phyloP scores from a whole-genome alignment of 2,113 vertebrate genomes.

The Alethe diademata region DNA sequence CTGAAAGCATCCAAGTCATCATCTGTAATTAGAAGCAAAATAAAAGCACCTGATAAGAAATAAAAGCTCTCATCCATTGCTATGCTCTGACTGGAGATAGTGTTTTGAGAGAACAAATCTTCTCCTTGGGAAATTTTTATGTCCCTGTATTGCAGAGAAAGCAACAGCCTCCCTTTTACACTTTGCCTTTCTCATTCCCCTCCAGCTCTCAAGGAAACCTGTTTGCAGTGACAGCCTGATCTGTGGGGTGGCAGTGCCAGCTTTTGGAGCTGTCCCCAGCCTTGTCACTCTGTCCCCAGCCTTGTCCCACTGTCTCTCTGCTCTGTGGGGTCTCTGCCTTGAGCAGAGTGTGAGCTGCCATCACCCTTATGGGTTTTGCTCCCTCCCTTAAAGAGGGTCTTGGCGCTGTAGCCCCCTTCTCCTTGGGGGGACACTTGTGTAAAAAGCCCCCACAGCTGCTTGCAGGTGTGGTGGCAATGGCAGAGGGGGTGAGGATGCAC shows the following conservation, averaged over 20 bases:
- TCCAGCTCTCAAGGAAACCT: neutral
- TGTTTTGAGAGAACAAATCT: neutral
- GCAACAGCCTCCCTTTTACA: neutral
- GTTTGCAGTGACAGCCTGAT: neutral
- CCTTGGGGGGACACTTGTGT: accelerated
- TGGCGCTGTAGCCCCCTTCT: neutral
- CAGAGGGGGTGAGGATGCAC: neutral
- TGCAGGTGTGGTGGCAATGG: neutral
- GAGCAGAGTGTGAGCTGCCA: neutral
- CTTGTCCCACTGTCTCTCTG: neutral
- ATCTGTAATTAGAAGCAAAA: neutral
- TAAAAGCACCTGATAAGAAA: neutral
- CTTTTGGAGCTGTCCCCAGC: neutral
- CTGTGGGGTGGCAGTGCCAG: neutral
- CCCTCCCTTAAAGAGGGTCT: neutral
- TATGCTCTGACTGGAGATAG: neutral
- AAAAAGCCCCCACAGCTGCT: accelerated
- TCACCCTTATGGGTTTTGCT: accelerated
- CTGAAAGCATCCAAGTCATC: neutral
- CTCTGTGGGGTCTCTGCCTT: neutral
- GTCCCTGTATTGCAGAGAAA: neutral
- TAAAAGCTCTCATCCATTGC: neutral
- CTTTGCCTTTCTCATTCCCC: neutral
- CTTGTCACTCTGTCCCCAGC: neutral
- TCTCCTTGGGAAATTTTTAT: neutral